Evolutionary conservation across 1,140 invertebrate genomes (phyloP).

Genomic region (Proctacanthus coquilletti): DNA sequence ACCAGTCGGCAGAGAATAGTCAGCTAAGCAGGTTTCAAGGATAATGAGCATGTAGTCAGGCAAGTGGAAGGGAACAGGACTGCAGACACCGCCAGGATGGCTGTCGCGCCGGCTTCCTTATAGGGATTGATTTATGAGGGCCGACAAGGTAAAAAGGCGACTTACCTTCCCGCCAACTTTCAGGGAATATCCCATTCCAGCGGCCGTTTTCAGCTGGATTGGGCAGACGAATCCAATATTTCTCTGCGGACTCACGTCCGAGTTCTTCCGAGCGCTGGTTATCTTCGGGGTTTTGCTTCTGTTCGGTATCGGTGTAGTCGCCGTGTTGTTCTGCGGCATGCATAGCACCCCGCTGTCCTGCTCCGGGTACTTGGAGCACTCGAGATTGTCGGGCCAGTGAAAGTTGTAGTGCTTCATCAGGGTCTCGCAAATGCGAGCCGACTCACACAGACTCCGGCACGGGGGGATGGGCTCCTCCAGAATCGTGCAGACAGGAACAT

Average conservation of each 20-base stretch:
- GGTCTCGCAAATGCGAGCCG: slow-evolving; percentile 78
- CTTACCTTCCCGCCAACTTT: slow-evolving; percentile 66
- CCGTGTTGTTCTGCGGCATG: slow-evolving; percentile 68
- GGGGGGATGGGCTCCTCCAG: slow-evolving; percentile 80
- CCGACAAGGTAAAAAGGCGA: not conserved
- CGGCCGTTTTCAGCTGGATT: slow-evolving; percentile 65
- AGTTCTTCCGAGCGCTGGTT: slow-evolving; percentile 17
- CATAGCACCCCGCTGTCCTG: slow-evolving; percentile 53
- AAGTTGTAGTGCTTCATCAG: slow-evolving; percentile 90
- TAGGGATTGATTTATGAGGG: too few relatives aligned
- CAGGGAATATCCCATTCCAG: slow-evolving; percentile 59
- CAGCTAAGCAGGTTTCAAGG: too few relatives aligned
- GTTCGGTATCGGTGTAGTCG: slow-evolving; percentile 18
- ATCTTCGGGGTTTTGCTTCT: slow-evolving; percentile 14
- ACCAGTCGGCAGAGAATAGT: too few relatives aligned
- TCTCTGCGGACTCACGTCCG: slow-evolving; percentile 29
- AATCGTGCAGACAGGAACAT: slow-evolving; percentile 90
- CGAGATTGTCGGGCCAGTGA: slow-evolving; percentile 83
- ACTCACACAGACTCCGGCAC: slow-evolving; percentile 79
- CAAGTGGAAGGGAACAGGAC: too few relatives aligned
- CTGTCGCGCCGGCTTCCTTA: too few relatives aligned
- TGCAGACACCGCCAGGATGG: too few relatives aligned
- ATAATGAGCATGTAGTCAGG: too few relatives aligned
- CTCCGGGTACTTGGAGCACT: slow-evolving; percentile 82
- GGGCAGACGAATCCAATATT: slow-evolving; percentile 75